Evolutionary conservation across 2,797 vertebrate species (phyloP), one percentile per base, ranked within the genome.

Genomic region (Mergus octosetaceus): DNA sequence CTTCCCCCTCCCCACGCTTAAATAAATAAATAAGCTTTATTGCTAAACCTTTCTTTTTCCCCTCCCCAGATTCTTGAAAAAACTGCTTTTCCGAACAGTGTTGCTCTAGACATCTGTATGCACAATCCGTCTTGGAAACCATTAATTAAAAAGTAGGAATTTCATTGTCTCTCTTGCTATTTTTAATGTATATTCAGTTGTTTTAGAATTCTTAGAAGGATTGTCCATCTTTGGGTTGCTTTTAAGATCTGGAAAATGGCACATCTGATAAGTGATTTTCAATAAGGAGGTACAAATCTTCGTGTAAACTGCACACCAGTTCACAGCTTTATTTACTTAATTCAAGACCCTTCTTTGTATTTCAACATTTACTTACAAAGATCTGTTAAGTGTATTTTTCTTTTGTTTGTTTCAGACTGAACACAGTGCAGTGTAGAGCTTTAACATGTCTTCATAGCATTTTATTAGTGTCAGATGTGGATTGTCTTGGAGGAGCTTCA

Each of bases 361-460:
- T 80, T 83, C 0, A 1, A 43, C 9, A 3, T 13, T 25, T 77
- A 6, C 78, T 85, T 60, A 78, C 72, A 36, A 70, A 76, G 58
- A 43, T 34, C 20, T 58, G 5, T 53, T 75, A 41, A 84, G 15
- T n/a, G 28, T 10, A 4, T 8, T 28, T 36, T 71, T 68, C 58
- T 30, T 65, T 83, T 53, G 20, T 69, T 76, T 92, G 41, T 96
- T 97, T 58, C 89, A 99, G 99, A 84, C 98, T 99, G 98, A 98
- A 97, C 71, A 97, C 98, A 1, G 97, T 99, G 30, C 99, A 99
- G 96, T 99, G 98, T 69, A 98, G 99, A 85, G 99, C 99, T 9
- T 98, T 99, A 87, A 98, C 98, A 0, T 99, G 99, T 95, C 98
- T 99, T 60, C 99, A 99, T 60, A 99, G 98, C 93, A 98, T 99